Evolutionary conservation across 2,797 vertebrate genomes (phyloP), one percentile per base, ranked within the genome.

Genomic region (Siniperca obscura): DNA sequence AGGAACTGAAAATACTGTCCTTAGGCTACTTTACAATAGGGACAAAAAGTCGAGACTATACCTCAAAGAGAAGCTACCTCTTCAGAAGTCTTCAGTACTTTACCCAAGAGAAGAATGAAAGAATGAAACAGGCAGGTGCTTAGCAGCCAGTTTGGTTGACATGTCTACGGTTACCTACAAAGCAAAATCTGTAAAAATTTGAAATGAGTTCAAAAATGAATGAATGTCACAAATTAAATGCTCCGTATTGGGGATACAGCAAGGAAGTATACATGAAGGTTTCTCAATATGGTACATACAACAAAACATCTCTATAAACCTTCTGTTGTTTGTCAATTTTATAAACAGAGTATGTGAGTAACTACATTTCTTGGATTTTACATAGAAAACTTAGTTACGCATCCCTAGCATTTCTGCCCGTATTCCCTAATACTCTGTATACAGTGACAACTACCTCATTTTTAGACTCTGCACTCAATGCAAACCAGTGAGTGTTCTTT

Each of bases 391-490:
- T 9, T 64, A 30, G 81, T 70, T 61, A 74, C 46, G 84, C 46
- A 57, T 72, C 36, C 46, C 55, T 27, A 46, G 42, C 42, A 7
- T 55, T 60, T 61, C 76, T 71, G 66, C 74, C 50, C 69, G 14
- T 82, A n/a, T 79, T 55, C 74, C 57, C 42, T 0, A 30, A 73
- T 14, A 56, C 71, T 64, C 38, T 66, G 70, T 48, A 48, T 50
- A 75, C 91, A 92, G 90, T 92, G 93, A 80, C 92, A 93, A 92
- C 89, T 36, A 92, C 91, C 89, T 93, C 83, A 22, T 67, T 25
- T 74, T 62, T 36, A 46, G 27, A 60, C 48, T 65, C 53, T 48
- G 34, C 36, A 57, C 50, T 76, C 11, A 72, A 34, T 7, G n/a
- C 25, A 48, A 60, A 74, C n/a, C 62, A 79, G 48, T 17, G 1